Evolutionary conservation across 2,888 invertebrate species (phyloP).

Genomic region (Tetragonisca angustula): DNA sequence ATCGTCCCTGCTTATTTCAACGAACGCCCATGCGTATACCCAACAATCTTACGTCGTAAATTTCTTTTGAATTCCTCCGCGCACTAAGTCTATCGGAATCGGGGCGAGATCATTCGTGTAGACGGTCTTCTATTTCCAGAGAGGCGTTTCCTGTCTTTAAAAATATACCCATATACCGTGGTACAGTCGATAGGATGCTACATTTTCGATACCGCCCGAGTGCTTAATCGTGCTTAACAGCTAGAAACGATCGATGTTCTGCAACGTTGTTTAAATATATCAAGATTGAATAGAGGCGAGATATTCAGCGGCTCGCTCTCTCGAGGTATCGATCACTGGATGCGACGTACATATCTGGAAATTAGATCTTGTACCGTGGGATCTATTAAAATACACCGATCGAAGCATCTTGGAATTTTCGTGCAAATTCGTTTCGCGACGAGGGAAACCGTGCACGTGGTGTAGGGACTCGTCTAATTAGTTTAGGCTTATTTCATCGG

Average conservation of each 20-base stretch:
- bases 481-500: not conserved
- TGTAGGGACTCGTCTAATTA: slow-evolving; percentile 4
- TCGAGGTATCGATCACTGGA: too few relatives aligned
- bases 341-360: too few relatives aligned
- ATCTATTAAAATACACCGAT: too few relatives aligned
- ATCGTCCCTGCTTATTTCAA: not conserved
- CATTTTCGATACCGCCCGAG: not conserved
- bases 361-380: too few relatives aligned
- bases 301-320: not conserved
- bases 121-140: not conserved
- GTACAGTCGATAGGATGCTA: not conserved
- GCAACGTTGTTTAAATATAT: not conserved
- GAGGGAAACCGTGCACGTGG: not conserved
- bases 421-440: too few relatives aligned
- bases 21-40: not conserved
- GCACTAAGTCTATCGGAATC: not conserved
- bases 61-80: not conserved
- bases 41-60: not conserved
- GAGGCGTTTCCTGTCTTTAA: not conserved
- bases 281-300: not conserved
- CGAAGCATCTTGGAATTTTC: too few relatives aligned
- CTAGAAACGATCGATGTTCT: not conserved
- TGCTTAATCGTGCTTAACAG: not conserved
- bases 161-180: not conserved
- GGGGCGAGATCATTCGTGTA: not conserved